These are phyloP conservation scores for Ooceraea biroi DNA, from an alignment of 1,140 invertebrate genomes.

Conservation along the genomic window DNA sequence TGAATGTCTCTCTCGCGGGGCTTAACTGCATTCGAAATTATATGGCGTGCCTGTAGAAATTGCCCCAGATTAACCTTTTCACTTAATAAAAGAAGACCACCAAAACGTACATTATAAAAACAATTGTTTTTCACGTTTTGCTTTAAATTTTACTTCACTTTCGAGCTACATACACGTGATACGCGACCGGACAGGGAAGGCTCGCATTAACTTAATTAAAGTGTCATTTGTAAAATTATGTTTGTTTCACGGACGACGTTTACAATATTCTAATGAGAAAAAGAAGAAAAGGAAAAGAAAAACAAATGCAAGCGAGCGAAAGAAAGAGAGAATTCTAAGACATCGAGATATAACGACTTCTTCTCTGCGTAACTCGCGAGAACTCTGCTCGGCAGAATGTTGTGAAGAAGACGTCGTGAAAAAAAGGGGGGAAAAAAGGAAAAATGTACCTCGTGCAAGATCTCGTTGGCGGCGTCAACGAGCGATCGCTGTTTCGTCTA, in stretches of 20 bases:
- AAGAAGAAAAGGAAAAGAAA: not conserved
- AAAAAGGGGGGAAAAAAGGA: not conserved
- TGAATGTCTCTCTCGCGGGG: slow-evolving; percentile 3
- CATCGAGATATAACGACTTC: not conserved
- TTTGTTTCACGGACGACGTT: slow-evolving; percentile 16
- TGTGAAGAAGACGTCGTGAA: not conserved
- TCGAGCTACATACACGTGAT: not conserved
- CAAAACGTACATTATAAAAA: slow-evolving; percentile 1
- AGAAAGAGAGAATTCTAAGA: too few species aligned
- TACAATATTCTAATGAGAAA: not conserved
- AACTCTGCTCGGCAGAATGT: not conserved
- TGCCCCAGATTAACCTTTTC: not conserved
- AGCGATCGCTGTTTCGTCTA: not conserved
- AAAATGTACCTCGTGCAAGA: not conserved
- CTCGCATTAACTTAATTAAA: slow-evolving; percentile 32
- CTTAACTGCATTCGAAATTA: slow-evolving; percentile 41
- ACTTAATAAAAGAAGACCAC: not conserved
- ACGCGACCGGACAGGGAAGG: not conserved
- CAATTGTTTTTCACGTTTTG: not conserved
- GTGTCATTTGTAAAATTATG: slow-evolving; percentile 29
- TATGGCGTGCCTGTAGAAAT: not conserved
- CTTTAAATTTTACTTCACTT: slow-evolving; percentile 1
- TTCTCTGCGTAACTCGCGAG: not conserved
- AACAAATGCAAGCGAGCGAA: not conserved
- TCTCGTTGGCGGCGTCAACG: not conserved